Conservation (phyloP, 2,888 invertebrate genomes). For the Strigamia maritima region DNA sequence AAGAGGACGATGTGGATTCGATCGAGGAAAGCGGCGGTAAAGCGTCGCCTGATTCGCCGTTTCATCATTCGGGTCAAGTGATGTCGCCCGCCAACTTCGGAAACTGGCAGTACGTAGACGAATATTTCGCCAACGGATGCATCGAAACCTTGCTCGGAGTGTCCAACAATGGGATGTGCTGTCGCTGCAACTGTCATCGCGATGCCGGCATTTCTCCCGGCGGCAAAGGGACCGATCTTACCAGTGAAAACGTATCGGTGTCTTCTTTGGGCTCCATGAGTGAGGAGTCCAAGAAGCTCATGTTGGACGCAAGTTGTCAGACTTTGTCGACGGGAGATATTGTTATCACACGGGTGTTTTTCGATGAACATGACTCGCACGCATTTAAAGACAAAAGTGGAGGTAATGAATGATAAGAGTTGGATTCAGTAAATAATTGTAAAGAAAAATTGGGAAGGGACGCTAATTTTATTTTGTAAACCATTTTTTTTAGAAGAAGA, state of each 20-base stretch:
- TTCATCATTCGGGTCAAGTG: not conserved
- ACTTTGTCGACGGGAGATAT: slow-evolving; percentile 89
- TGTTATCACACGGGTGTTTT: slow-evolving; percentile 63
- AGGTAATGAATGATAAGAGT: not conserved
- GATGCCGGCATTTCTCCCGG: slow-evolving; percentile 26
- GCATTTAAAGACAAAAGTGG: not conserved
- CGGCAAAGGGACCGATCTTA: not conserved
- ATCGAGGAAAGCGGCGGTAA: slow-evolving; percentile 42
- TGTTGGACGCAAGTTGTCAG: slow-evolving; percentile 65
- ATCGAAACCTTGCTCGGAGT: slow-evolving; percentile 11
- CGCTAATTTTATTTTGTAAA: no score
- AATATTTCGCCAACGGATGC: slow-evolving; percentile 22
- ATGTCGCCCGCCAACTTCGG: not conserved
- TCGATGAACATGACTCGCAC: slow-evolving; percentile 41
- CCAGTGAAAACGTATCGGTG: not conserved
- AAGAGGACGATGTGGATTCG: slow-evolving; percentile 53
- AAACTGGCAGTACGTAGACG: slow-evolving; percentile 30
- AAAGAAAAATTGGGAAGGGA: not conserved
- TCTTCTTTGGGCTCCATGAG: not conserved
- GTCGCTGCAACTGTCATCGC: slow-evolving; percentile 43
- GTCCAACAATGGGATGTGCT: slow-evolving; percentile 36
- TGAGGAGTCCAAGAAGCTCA: not conserved
- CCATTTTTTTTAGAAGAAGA: no score
- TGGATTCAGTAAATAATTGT: not conserved
- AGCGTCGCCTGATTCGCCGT: slow-evolving; percentile 7